phyloP scores from a whole-genome alignment of 1,140 invertebrate genomes.

The Bactericera cockerelli region DNA sequence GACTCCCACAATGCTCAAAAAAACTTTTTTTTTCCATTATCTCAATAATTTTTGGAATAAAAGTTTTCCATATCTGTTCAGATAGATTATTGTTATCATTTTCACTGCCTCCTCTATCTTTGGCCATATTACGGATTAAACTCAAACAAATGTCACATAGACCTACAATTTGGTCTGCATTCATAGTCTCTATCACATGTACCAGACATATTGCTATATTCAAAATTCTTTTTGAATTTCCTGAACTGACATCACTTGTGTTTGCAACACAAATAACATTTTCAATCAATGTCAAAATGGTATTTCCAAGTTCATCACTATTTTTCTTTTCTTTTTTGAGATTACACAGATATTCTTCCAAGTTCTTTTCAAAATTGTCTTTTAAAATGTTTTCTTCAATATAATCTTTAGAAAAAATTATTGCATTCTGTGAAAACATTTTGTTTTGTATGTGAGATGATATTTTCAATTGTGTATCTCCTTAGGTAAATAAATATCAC shows the following conservation, averaged over 20 bases:
- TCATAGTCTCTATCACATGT: not conserved
- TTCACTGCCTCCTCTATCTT: not conserved
- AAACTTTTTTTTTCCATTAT: not conserved
- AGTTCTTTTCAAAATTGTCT: not conserved
- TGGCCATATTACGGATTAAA: not conserved
- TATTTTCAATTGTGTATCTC: no score
- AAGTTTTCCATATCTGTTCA: conserved; percentile 1
- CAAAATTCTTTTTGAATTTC: not conserved
- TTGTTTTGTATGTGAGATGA: no score
- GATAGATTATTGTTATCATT: not conserved
- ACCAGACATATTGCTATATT: not conserved
- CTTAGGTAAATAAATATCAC: no score
- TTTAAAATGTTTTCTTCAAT: not conserved
- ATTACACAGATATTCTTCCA: not conserved
- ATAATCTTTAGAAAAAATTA: not conserved
- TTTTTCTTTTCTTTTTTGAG: not conserved
- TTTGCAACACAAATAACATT: not conserved
- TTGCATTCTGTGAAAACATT: not conserved
- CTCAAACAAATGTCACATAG: not conserved
- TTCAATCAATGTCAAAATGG: not conserved
- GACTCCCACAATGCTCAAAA: not conserved
- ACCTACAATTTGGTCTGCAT: not conserved
- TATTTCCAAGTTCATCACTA: not conserved
- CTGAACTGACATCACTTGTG: not conserved
- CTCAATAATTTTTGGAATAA: not conserved